Percentiles rank a stretch among this genome's conserved stretches.
Evolutionary conservation across 2,888 invertebrate species (phyloP).

Genomic region (Cordilura impudica): DNA sequence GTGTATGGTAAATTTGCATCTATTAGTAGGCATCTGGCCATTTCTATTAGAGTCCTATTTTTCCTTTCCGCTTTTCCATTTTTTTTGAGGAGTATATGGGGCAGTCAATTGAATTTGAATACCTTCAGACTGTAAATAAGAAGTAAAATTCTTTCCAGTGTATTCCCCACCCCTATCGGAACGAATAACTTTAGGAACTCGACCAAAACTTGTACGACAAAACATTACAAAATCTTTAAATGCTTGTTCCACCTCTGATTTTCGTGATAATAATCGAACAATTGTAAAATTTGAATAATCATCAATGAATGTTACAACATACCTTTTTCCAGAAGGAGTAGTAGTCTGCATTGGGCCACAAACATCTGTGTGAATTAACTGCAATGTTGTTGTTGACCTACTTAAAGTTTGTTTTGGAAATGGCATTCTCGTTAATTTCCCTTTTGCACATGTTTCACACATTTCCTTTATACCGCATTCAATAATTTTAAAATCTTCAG

Average conservation of each 20-base stretch:
- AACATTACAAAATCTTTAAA: too few species aligned
- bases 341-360: too few species aligned
- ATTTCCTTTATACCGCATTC: too few species aligned
- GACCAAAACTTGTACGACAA: too few species aligned
- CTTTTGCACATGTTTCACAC: slow-evolving; percentile 31
- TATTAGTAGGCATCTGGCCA: too few species aligned
- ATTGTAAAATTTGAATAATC: slow-evolving; percentile 68
- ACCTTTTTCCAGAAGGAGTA: too few species aligned
- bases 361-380: too few species aligned
- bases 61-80: slow-evolving; percentile 57
- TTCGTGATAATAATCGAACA: slow-evolving; percentile 61
- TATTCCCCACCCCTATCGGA: too few species aligned
- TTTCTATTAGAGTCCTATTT: slow-evolving; percentile 51
- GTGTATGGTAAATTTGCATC: too few species aligned
- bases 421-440: slow-evolving; percentile 23
- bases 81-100: slow-evolving; percentile 47
- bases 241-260: too few species aligned
- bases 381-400: slow-evolving; percentile 67
- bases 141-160: not conserved
- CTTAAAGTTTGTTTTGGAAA: slow-evolving; percentile 30
- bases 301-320: slow-evolving; percentile 68
- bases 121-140: slow-evolving; percentile 37
- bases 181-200: too few species aligned
- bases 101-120: slow-evolving; percentile 33
- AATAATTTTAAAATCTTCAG: slow-evolving; percentile 4